phyloP scores from a whole-genome alignment of 2,113 vertebrate species.

The Suricata suricatta region DNA sequence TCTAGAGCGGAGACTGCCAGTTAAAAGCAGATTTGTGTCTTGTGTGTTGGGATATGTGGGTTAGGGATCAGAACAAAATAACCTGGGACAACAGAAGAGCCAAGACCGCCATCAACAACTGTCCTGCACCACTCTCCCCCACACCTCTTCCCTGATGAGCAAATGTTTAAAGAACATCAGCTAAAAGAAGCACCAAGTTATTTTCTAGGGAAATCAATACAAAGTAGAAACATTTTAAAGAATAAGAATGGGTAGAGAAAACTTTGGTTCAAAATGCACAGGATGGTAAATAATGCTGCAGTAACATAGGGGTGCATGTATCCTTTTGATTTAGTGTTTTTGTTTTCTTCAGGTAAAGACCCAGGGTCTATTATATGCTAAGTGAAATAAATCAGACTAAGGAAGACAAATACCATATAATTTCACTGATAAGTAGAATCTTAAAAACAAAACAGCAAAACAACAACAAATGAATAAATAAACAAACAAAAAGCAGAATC shows the following conservation, averaged over 20 bases:
- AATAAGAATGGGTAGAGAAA: neutral
- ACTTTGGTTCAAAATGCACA: neutral
- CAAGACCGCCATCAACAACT: fast-evolving
- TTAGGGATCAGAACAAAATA: neutral
- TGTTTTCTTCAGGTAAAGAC: neutral
- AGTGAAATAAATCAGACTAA: neutral
- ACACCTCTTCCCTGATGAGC: neutral
- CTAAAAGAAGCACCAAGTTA: neutral
- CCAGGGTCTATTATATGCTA: neutral
- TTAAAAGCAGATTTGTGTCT: neutral
- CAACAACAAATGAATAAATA: neutral
- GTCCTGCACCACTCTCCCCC: neutral
- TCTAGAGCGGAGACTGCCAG: fast-evolving
- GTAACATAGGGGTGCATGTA: neutral
- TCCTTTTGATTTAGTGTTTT: neutral
- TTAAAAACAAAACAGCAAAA: neutral
- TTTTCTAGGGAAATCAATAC: neutral
- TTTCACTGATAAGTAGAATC: neutral
- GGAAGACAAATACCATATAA: neutral
- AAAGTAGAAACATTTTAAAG: neutral
- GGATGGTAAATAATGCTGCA: neutral
- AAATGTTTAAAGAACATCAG: neutral
- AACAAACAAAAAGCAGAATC: neutral
- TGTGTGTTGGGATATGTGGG: too few species aligned
- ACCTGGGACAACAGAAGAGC: neutral